Evolutionary conservation across 2,888 invertebrate species (phyloP).

Genomic region (Adelphocoris suturalis): DNA sequence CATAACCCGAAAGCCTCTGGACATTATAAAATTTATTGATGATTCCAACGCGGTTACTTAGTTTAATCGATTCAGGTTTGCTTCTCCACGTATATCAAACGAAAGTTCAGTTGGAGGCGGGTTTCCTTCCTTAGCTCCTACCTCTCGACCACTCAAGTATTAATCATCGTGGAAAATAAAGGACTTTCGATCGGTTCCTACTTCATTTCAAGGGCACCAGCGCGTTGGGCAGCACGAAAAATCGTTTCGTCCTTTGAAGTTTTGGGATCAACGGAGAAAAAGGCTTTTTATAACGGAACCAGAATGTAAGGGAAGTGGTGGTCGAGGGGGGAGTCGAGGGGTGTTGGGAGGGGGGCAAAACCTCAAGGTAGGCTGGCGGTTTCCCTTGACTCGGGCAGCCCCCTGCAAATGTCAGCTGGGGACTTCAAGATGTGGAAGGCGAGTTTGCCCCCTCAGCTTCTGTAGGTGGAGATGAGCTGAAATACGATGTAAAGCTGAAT

Average conservation of each 20-base stretch:
- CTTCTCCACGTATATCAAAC: not conserved
- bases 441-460: not conserved
- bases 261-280: slow-evolving; percentile 10
- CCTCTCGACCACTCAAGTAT: slow-evolving; percentile 2
- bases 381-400: slow-evolving; percentile 32
- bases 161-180: slow-evolving; percentile 22
- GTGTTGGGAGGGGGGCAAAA: not conserved
- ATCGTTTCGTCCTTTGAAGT: slow-evolving; percentile 19
- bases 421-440: slow-evolving; percentile 6
- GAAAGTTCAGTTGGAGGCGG: slow-evolving; percentile 1
- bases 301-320: not conserved
- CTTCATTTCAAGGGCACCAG: not conserved
- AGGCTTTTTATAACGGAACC: not conserved
- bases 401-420: slow-evolving; percentile 17
- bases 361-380: slow-evolving; percentile 41
- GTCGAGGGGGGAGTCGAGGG: not conserved
- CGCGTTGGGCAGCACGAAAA: slow-evolving; percentile 18
- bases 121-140: slow-evolving; percentile 3
- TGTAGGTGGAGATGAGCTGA: not conserved
- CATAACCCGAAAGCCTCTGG: too few species aligned
- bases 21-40: too few species aligned
- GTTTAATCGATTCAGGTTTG: too few species aligned
- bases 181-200: slow-evolving; percentile 7
- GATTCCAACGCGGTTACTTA: too few species aligned
- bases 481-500: slow-evolving; percentile 11